phyloP scores from a whole-genome alignment of 92 coral and sea anemone species.

The Zoanthus sansibaricus region DNA sequence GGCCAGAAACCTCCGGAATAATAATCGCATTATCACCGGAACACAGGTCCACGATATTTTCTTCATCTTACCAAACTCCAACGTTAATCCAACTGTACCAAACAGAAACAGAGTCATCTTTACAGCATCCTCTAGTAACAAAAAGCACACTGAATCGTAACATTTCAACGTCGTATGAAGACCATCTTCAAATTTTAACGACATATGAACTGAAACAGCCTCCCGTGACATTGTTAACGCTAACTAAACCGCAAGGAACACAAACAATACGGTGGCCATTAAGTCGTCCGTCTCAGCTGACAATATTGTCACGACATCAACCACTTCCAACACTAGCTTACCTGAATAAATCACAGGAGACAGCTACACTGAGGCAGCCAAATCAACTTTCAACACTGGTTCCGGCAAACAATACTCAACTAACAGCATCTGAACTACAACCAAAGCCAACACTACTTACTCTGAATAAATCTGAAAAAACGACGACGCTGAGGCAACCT shows the following conservation, averaged over 20 bases:
- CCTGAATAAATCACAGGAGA: background rate
- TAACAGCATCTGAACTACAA: background rate
- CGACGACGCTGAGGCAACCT: too few relatives aligned
- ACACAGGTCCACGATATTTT: background rate
- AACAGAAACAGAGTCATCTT: background rate
- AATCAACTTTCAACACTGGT: background rate
- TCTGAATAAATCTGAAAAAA: background rate
- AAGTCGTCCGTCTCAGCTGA: too few relatives aligned
- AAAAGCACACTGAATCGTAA: background rate
- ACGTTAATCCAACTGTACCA: background rate
- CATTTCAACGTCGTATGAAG: background rate
- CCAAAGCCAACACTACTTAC: background rate
- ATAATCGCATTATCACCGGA: background rate
- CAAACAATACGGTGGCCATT: too few relatives aligned
- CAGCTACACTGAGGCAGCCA: background rate
- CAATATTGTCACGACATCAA: too few relatives aligned
- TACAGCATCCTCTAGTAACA: background rate
- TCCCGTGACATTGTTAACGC: background rate
- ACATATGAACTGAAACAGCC: background rate
- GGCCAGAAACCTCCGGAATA: background rate
- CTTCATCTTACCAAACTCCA: background rate
- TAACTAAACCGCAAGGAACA: too few relatives aligned
- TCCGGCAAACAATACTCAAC: background rate
- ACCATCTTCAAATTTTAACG: background rate
- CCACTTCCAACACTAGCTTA: too few relatives aligned